phyloP scores from a whole-genome alignment of 2,113 vertebrate species.

The Pangasianodon hypophthalmus region DNA sequence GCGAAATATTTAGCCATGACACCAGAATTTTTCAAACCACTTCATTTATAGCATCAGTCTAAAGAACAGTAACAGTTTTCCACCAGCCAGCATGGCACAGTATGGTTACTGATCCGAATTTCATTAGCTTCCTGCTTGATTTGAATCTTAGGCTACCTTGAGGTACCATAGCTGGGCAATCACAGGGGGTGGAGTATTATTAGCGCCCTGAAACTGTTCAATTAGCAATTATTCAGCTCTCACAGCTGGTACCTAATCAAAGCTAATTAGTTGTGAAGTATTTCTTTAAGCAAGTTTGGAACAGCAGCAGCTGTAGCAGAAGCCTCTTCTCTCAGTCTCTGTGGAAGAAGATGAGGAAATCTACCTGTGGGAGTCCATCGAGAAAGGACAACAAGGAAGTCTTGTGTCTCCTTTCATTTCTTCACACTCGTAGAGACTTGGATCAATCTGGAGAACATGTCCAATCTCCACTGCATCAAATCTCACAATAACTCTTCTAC shows the following conservation, averaged over 20 bases:
- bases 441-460: neutral
- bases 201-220: conserved; percentile 8
- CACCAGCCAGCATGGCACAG: conserved; percentile 1
- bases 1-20: conserved; percentile 27
- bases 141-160: conserved; percentile 12
- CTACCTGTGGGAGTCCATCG: neutral
- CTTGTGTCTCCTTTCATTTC: neutral
- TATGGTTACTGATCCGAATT: neutral
- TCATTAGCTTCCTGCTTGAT: conserved; percentile 11
- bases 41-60: neutral
- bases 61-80: neutral
- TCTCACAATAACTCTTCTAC: neutral
- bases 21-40: conserved; percentile 7
- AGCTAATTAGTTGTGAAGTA: conserved; percentile 32
- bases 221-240: conserved; percentile 30
- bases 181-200: conserved; percentile 13
- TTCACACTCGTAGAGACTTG: neutral
- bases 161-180: conserved; percentile 1
- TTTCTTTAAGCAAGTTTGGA: conserved; percentile 16
- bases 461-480: neutral
- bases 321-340: neutral
- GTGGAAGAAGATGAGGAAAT: neutral
- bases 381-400: neutral
- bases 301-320: neutral
- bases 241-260: conserved; percentile 18